Percentiles rank a stretch among this genome's conserved stretches.
Conservation (phyloP, 2,888 invertebrate species). For the Girardia tigrina region DNA sequence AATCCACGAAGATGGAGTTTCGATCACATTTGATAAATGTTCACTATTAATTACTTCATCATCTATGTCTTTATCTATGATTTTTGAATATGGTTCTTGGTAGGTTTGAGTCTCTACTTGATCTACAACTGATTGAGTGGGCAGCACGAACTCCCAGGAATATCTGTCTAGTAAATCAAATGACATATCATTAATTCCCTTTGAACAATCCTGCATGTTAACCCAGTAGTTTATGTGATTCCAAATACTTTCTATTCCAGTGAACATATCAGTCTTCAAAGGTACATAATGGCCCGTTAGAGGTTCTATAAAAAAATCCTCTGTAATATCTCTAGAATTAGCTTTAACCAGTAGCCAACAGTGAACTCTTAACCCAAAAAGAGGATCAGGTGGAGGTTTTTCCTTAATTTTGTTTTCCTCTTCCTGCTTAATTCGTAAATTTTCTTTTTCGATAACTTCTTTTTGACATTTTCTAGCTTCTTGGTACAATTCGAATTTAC, state of each 20-base stretch:
- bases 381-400: conserved; percentile 46
- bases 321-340: conserved; percentile 55
- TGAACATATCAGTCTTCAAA: conserved; percentile 56
- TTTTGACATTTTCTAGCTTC: conserved; percentile 39
- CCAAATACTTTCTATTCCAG: conserved; percentile 69
- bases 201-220: conserved; percentile 46
- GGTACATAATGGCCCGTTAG: conserved; percentile 62
- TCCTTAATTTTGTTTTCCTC: conserved; percentile 43
- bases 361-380: conserved; percentile 56
- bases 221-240: conserved; percentile 64
- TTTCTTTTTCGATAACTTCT: conserved; percentile 42
- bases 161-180: conserved; percentile 6
- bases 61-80: neutral
- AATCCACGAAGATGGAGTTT: neutral
- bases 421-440: conserved; percentile 42
- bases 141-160: conserved; percentile 31
- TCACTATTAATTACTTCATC: neutral
- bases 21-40: neutral
- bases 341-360: conserved; percentile 68
- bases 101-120: neutral
- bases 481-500: conserved; percentile 43
- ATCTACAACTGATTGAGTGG: neutral
- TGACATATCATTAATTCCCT: neutral
- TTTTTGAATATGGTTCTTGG: neutral
- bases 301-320: conserved; percentile 69